Evolutionary conservation across 1,140 invertebrate species (phyloP).

Genomic region (Eriosoma lanigerum): DNA sequence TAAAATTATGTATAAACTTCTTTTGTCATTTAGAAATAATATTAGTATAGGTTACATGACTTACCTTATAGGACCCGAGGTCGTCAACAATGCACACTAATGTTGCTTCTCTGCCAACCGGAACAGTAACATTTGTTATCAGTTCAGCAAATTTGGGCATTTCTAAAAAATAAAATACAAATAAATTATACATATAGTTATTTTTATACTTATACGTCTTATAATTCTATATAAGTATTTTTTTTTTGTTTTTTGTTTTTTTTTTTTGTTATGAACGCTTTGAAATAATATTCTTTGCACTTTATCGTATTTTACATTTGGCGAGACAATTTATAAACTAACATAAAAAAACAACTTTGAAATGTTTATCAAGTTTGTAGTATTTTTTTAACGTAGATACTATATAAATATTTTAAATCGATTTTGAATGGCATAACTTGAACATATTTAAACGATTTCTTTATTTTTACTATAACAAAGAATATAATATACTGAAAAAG

Average conservation of each 20-base stretch:
- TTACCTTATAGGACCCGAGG: constrained; percentile 79
- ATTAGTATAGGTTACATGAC: no score
- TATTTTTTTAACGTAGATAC: background rate
- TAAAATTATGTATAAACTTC: no score
- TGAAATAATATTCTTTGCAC: background rate
- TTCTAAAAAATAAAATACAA: constrained; percentile 63
- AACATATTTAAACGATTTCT: background rate
- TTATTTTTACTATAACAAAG: background rate
- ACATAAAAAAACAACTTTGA: background rate
- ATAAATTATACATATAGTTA: background rate
- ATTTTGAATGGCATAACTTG: background rate
- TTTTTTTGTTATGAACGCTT: background rate
- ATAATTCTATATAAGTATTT: background rate
- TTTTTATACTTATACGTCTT: background rate
- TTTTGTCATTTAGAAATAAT: no score
- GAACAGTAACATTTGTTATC: constrained; percentile 79
- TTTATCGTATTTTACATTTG: background rate
- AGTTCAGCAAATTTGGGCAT: constrained; percentile 80
- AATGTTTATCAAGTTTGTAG: background rate
- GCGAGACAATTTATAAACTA: background rate
- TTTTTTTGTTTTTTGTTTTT: background rate
- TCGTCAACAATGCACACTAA: constrained; percentile 81
- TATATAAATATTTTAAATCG: background rate
- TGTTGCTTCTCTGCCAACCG: constrained; percentile 79
- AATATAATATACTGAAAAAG: background rate